Percentiles rank a stretch among this genome's conserved stretches.
phyloP scores from a whole-genome alignment of 2,888 invertebrate species.

The Anodontia alba region DNA sequence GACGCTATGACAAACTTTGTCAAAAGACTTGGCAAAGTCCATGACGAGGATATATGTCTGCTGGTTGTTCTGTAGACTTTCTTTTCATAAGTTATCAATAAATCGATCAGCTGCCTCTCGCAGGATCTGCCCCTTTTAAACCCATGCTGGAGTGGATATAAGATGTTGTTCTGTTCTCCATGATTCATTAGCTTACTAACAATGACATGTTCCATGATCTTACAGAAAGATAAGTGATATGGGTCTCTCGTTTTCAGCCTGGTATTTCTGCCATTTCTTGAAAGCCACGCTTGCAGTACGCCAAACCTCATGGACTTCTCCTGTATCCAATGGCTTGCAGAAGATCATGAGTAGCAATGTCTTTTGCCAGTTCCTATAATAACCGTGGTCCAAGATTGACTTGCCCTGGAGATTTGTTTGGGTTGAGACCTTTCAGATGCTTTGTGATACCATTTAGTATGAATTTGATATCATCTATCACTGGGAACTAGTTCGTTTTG shows the following conservation, averaged over 20 bases:
- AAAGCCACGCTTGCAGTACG: slow-evolving; percentile 17
- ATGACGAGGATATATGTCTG: slow-evolving; percentile 36
- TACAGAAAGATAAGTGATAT: slow-evolving; percentile 38
- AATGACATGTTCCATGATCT: slow-evolving; percentile 26
- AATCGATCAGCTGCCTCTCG: slow-evolving; percentile 31
- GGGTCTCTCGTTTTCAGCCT: slow-evolving; percentile 36
- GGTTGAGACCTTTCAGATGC: slow-evolving; percentile 16
- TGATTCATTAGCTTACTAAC: slow-evolving; percentile 27
- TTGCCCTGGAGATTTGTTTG: slow-evolving; percentile 9
- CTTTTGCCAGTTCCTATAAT: slow-evolving; percentile 11
- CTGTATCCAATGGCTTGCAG: slow-evolving; percentile 22
- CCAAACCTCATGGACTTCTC: slow-evolving; percentile 22
- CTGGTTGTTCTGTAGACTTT: slow-evolving; percentile 15
- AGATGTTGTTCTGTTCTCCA: slow-evolving; percentile 19
- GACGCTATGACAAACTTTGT: slow-evolving; percentile 33
- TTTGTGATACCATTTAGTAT: slow-evolving; percentile 20
- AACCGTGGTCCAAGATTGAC: slow-evolving; percentile 15
- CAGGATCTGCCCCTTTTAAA: slow-evolving; percentile 39
- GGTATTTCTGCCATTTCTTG: slow-evolving; percentile 31
- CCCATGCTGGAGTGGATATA: slow-evolving; percentile 33
- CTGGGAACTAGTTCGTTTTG: background rate
- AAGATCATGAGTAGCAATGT: slow-evolving; percentile 8
- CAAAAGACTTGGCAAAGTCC: slow-evolving; percentile 49
- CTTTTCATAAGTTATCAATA: slow-evolving; percentile 18
- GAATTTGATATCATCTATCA: slow-evolving; percentile 2